Evolutionary conservation across 1,140 invertebrate species (phyloP).

Genomic region (Diabrotica virgifera): DNA sequence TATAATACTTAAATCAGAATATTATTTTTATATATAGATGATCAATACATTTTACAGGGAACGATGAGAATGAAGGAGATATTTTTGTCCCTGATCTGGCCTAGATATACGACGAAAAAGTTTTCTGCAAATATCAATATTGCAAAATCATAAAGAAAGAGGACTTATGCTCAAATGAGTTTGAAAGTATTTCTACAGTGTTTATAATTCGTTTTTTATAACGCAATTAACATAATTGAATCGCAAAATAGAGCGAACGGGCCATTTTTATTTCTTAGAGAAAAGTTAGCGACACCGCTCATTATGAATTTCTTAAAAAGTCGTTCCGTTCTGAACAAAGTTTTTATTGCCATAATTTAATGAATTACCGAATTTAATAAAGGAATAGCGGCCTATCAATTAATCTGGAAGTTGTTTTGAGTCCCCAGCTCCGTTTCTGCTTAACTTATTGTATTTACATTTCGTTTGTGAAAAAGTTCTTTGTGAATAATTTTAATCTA

Average conservation of each 20-base stretch:
- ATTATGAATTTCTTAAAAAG: constrained; percentile 42
- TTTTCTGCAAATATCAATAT: no score
- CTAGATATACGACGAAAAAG: no score
- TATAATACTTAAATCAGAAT: no score
- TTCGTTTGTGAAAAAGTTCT: constrained; percentile 15
- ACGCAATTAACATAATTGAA: constrained; percentile 47
- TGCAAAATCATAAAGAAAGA: no score
- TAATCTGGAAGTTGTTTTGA: constrained; percentile 19
- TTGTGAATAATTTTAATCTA: constrained; percentile 7
- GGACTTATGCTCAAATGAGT: no score
- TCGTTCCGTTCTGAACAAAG: constrained; percentile 28
- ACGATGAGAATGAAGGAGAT: no score
- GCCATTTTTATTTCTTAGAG: constrained; percentile 31
- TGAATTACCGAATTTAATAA: constrained; percentile 33
- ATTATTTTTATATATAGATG: no score
- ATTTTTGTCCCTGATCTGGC: no score
- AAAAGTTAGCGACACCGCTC: constrained; percentile 29
- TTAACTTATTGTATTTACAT: constrained; percentile 22
- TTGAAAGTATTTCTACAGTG: constrained; percentile 47
- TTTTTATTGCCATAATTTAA: constrained; percentile 37
- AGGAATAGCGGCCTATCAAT: constrained; percentile 20
- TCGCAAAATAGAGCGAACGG: constrained; percentile 36
- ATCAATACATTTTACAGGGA: no score
- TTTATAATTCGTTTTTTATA: constrained; percentile 48
- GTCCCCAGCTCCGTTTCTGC: constrained; percentile 4